These are phyloP conservation scores for Chaetodon trifasciatus DNA, from an alignment of 2,797 vertebrate species.

Conservation along the genomic window DNA sequence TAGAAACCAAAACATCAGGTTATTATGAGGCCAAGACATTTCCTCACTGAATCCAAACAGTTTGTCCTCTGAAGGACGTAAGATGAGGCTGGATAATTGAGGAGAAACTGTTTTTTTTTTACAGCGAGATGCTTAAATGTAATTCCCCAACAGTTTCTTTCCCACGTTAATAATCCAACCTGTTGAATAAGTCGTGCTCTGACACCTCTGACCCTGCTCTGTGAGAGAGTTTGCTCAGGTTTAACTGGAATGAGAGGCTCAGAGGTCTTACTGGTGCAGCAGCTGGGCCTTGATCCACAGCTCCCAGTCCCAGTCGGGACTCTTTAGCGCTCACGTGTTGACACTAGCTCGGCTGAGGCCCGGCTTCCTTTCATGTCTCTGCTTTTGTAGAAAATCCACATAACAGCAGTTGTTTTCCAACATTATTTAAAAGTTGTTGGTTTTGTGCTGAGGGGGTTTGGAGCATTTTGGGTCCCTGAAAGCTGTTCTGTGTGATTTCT, in stretches of 20 bases:
- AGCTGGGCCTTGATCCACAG: conserved; percentile 60
- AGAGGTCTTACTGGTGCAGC: conserved; percentile 41
- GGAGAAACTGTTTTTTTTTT: background rate
- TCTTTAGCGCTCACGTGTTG: conserved; percentile 30
- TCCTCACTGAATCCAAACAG: background rate
- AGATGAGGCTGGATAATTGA: background rate
- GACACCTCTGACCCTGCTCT: background rate
- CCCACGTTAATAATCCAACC: background rate
- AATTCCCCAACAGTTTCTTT: background rate
- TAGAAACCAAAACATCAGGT: background rate
- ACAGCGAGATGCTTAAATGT: no score
- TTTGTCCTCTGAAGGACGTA: background rate
- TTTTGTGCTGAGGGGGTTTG: background rate
- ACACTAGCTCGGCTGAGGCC: conserved; percentile 31
- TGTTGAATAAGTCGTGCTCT: background rate
- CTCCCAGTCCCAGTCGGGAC: conserved; percentile 19
- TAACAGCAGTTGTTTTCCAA: background rate
- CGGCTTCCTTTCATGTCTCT: conserved; percentile 14
- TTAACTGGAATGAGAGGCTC: conserved; percentile 34
- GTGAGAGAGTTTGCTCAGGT: conserved; percentile 42
- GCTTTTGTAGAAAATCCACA: conserved; percentile 3
- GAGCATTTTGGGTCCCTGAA: background rate
- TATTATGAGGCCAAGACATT: background rate
- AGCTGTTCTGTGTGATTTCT: no score
- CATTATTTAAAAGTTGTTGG: background rate